Evolutionary conservation across 2,888 invertebrate genomes (phyloP).

Genomic region (Caenorhabditis japonica): DNA sequence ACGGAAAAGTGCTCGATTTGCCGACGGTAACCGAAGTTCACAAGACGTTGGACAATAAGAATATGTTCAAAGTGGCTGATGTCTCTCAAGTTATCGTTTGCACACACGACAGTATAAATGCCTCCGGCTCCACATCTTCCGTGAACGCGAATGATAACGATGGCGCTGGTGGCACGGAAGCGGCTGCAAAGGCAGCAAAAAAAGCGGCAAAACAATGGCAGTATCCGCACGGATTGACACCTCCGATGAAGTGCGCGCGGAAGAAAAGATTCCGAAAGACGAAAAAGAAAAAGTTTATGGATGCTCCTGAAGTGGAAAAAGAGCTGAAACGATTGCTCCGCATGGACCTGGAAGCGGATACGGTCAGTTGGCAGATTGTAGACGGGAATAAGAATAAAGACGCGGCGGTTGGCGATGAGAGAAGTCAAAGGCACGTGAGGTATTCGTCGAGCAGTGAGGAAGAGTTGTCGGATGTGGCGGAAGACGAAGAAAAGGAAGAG

Average conservation of each 20-base stretch:
- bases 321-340: constrained; percentile 91
- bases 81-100: constrained; percentile 85
- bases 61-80: constrained; percentile 97
- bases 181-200: constrained; percentile 26
- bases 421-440: constrained; percentile 22
- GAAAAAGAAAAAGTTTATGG: constrained; percentile 85
- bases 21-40: constrained; percentile 78
- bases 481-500: constrained; percentile 32
- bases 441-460: constrained; percentile 40
- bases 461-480: constrained; percentile 26
- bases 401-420: constrained; percentile 11
- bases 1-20: constrained; percentile 71
- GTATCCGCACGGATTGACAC: constrained; percentile 94
- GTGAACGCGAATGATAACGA: constrained; percentile 2
- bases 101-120: constrained; percentile 48
- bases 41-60: constrained; percentile 95
- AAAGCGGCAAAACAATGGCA: constrained; percentile 88
- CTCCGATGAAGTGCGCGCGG: constrained; percentile 94
- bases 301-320: constrained; percentile 79
- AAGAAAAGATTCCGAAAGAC: constrained; percentile 81
- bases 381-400: constrained; percentile 55
- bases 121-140: constrained; percentile 7
- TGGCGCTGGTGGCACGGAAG: constrained; percentile 16
- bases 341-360: constrained; percentile 71
- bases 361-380: constrained; percentile 72